These are phyloP conservation scores for Plutomurus gul DNA, from an alignment of 1,140 invertebrate genomes.

Conservation along the genomic window DNA sequence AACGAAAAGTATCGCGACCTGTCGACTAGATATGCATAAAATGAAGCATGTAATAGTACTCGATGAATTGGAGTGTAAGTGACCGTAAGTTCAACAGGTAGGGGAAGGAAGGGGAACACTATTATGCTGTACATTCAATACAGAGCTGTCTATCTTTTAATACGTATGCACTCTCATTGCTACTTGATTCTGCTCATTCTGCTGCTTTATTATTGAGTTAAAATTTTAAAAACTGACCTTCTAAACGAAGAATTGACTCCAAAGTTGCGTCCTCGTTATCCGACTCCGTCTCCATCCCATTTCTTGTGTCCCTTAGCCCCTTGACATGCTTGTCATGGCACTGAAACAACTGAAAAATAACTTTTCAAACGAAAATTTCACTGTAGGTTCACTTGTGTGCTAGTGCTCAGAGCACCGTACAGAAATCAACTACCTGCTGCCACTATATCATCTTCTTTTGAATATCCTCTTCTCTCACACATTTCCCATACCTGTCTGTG, in stretches of 20 bases:
- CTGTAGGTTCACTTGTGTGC: not conserved
- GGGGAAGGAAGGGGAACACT: not conserved
- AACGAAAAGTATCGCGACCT: no score
- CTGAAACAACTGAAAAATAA: not conserved
- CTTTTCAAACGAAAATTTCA: not conserved
- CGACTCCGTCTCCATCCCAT: constrained; percentile 50
- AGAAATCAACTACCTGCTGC: constrained; percentile 6
- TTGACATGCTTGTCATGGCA: constrained; percentile 4
- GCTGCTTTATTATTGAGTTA: not conserved
- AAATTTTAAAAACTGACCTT: constrained; percentile 21
- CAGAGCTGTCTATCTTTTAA: no score
- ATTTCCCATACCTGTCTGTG: not conserved
- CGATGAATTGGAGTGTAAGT: constrained; percentile 14
- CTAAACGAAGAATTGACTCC: constrained; percentile 39
- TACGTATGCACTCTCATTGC: no score
- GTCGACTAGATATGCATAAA: no score
- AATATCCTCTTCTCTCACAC: constrained; percentile 10
- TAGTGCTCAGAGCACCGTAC: constrained; percentile 23
- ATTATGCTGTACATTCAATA: not conserved
- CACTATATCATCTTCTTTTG: constrained; percentile 3
- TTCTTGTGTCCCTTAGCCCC: not conserved
- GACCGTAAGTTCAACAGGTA: constrained; percentile 35
- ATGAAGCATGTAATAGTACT: not conserved
- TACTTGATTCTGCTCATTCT: no score
- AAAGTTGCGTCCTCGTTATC: constrained; percentile 40